Percentiles rank a stretch among this genome's conserved stretches.
These are phyloP conservation scores for Ophonus ardosiacus DNA, from an alignment of 2,888 invertebrate species.

Conservation along the genomic window DNA sequence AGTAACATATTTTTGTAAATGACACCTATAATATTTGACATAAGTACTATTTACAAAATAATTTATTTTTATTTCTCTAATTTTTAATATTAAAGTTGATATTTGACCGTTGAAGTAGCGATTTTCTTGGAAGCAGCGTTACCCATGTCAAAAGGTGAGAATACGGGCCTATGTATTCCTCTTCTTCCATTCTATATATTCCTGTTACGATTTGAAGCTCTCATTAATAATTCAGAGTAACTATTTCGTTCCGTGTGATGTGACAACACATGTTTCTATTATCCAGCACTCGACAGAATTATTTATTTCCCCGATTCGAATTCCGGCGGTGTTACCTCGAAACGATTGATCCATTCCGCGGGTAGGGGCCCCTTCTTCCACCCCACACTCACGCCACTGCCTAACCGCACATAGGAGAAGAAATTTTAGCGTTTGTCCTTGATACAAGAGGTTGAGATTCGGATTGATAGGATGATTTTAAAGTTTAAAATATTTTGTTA, in stretches of 20 bases:
- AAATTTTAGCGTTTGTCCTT: background rate
- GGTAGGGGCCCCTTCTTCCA: background rate
- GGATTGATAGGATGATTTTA: background rate
- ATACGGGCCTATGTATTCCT: too few relatives aligned
- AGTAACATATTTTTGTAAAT: too few relatives aligned
- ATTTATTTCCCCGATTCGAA: constrained; percentile 45
- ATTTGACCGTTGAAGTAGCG: too few relatives aligned
- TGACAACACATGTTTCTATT: constrained; percentile 44
- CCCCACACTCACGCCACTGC: background rate
- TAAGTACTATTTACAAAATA: too few relatives aligned
- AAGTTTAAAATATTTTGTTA: background rate
- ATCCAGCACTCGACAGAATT: constrained; percentile 22
- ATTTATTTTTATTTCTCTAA: too few relatives aligned
- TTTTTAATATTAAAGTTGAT: too few relatives aligned
- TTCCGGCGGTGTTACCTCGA: constrained; percentile 45
- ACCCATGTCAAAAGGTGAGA: too few relatives aligned
- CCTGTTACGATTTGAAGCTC: too few relatives aligned
- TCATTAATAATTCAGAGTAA: background rate
- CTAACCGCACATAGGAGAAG: background rate
- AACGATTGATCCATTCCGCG: constrained; percentile 49
- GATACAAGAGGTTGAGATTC: background rate
- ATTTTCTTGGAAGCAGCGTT: too few relatives aligned
- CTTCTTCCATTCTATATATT: too few relatives aligned
- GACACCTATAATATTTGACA: too few relatives aligned
- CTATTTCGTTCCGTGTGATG: background rate